Conservation (phyloP, 2,113 vertebrate species). For the Camarhynchus parvulus region DNA sequence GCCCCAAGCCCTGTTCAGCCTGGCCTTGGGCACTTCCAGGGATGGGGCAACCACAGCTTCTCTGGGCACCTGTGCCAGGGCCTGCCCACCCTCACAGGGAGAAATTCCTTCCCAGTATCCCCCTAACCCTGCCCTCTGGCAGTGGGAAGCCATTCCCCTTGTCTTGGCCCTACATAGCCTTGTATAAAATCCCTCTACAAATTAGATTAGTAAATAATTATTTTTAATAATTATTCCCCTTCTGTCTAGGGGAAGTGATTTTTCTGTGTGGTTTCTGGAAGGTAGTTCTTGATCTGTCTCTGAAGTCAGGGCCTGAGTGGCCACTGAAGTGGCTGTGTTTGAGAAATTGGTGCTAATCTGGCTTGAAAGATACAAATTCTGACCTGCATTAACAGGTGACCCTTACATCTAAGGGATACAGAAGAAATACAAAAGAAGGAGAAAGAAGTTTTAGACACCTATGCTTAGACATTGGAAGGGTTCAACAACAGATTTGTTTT, state of each 20-base stretch:
- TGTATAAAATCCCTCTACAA: neutral
- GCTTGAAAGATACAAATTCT: neutral
- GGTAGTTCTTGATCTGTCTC: neutral
- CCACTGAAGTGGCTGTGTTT: neutral
- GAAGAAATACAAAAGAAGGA: neutral
- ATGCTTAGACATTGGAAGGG: neutral
- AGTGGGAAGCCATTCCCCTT: neutral
- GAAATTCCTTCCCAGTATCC: neutral
- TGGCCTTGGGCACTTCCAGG: neutral
- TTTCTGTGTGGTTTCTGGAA: neutral
- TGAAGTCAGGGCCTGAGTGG: neutral
- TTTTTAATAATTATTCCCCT: neutral
- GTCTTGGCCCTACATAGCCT: neutral
- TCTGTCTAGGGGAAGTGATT: neutral
- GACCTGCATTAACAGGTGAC: neutral
- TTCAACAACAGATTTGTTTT: neutral
- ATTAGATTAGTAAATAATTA: neutral
- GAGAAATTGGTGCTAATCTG: neutral
- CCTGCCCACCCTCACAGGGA: neutral
- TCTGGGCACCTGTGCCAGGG: neutral
- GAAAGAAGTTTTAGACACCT: neutral
- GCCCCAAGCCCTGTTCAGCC: fast-evolving
- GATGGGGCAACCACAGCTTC: neutral
- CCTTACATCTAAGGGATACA: neutral
- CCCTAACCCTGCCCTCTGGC: neutral